These are phyloP conservation scores for Turnix velox DNA, from an alignment of 2,113 vertebrate genomes.

Conservation along the genomic window DNA sequence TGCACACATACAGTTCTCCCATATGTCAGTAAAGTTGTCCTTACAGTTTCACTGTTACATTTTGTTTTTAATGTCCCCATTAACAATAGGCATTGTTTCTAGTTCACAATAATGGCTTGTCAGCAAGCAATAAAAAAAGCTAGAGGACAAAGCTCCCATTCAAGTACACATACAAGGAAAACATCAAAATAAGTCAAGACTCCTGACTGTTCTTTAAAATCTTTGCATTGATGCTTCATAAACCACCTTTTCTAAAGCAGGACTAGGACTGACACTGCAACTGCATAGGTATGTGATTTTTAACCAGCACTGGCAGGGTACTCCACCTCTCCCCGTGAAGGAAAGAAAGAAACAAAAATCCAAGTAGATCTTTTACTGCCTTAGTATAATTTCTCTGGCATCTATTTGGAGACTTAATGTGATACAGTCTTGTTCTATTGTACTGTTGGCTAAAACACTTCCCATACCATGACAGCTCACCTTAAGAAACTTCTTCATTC, in stretches of 20 bases:
- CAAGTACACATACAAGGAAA: not conserved
- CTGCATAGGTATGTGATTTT: not conserved
- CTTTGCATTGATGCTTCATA: not conserved
- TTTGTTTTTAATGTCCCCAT: not conserved
- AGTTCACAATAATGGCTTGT: not conserved
- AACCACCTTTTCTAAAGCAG: not conserved
- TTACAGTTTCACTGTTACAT: not conserved
- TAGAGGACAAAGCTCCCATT: not conserved
- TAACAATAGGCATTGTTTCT: not conserved
- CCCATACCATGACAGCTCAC: not conserved
- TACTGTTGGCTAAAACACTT: not conserved
- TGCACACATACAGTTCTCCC: not conserved
- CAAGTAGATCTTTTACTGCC: not conserved
- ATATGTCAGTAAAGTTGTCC: accelerated
- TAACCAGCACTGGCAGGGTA: not conserved
- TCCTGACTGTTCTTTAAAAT: not conserved
- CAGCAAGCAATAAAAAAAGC: not conserved
- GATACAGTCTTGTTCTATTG: not conserved
- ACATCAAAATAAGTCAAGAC: not conserved
- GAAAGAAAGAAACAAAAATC: not conserved
- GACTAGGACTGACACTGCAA: not conserved
- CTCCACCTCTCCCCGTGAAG: not conserved
- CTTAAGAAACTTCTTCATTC: not conserved
- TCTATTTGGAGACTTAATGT: not conserved
- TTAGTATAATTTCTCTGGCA: not conserved